Conservation (phyloP, 2,113 vertebrate genomes). For the Neolamprologus tretocephalus region DNA sequence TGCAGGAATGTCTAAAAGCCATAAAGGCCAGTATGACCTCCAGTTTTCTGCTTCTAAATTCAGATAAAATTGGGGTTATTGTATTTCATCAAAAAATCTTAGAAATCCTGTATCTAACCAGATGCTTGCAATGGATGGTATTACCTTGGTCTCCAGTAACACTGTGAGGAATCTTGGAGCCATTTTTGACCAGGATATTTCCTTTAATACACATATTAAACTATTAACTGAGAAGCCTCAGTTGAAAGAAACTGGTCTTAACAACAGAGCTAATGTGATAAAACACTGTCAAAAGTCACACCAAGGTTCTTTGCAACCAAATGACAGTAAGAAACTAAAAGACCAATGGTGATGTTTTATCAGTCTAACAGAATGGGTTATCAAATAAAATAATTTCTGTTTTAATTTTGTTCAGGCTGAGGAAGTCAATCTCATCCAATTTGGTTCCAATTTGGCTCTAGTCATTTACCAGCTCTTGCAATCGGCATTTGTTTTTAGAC, state of each 20-base stretch:
- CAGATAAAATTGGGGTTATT: neutral
- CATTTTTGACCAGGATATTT: neutral
- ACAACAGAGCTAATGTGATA: neutral
- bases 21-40: neutral
- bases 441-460: neutral
- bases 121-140: rapidly evolving
- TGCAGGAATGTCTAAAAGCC: neutral
- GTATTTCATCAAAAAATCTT: neutral
- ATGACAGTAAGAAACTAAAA: neutral
- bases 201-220: neutral
- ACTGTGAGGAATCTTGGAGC: neutral
- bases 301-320: neutral
- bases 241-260: neutral
- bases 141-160: neutral
- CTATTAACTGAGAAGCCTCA: neutral
- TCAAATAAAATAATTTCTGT: neutral
- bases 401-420: neutral
- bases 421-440: neutral
- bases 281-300: neutral
- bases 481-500: neutral
- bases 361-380: neutral
- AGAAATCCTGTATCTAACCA: neutral
- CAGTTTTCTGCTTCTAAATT: neutral
- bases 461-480: neutral
- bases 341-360: neutral